A percentile compares a stretch with the other conserved stretches of the same genome.
These are phyloP conservation scores for Xiphias gladius DNA, from an alignment of 2,113 vertebrate species.

Conservation along the genomic window DNA sequence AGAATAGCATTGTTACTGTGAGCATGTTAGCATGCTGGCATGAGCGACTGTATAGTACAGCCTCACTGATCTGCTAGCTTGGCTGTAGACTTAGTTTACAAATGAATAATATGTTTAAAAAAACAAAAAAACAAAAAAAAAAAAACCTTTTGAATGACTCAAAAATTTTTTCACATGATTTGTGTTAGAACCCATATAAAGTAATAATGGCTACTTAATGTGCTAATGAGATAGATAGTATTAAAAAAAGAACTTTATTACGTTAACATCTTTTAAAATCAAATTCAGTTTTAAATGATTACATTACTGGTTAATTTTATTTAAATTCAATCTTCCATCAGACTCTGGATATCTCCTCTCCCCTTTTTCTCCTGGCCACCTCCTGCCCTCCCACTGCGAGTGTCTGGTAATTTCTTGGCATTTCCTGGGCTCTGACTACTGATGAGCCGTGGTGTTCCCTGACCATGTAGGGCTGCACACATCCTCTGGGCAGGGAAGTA, in stretches of 20 bases:
- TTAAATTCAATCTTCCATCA: not conserved
- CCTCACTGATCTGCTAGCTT: not conserved
- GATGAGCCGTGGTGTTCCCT: conserved; percentile 61
- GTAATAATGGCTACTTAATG: too few relatives aligned
- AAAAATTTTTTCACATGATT: too few relatives aligned
- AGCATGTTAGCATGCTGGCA: not conserved
- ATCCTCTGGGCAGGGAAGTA: conserved; percentile 53
- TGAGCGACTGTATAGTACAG: not conserved
- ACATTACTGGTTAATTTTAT: not conserved
- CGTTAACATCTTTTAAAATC: too few relatives aligned
- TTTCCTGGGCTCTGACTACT: conserved; percentile 70
- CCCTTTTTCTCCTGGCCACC: conserved; percentile 24
- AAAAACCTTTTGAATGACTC: too few relatives aligned
- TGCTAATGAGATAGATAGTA: too few relatives aligned
- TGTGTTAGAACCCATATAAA: too few relatives aligned
- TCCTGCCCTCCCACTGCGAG: conserved; percentile 6
- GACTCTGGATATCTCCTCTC: not conserved
- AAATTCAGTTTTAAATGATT: too few relatives aligned
- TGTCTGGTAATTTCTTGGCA: conserved; percentile 62
- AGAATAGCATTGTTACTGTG: not conserved
- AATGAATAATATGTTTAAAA: not conserved
- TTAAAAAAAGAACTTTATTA: too few relatives aligned
- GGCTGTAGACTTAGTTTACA: not conserved
- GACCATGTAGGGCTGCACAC: conserved; percentile 81
- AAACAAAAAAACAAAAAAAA: not conserved